Base-by-base conservation (phyloP, 2,888 invertebrate species). In the Coelopa pilipes region DNA sequence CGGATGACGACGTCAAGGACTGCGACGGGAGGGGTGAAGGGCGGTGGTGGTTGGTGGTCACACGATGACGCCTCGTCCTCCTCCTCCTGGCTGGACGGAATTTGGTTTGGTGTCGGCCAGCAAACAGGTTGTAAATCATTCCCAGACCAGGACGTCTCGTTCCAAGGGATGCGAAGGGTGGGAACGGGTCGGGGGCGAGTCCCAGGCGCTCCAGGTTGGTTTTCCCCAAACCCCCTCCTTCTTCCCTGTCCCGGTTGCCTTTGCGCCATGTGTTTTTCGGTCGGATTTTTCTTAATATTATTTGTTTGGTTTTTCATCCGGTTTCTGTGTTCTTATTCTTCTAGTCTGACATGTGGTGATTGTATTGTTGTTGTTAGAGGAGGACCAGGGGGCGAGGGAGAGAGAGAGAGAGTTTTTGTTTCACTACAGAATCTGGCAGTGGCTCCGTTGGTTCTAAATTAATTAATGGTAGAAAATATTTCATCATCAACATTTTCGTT, bases 91-190 rank as follows among this genome's bases (percentile, higher is more conserved):
- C 3, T 46, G 34, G 34, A 19, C 19, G 19, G 5, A 13, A 65
- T 17, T 46, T 13, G 12, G 45, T 34, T 19, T 45, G 65, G 34
- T 47, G 63, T 65, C n/a, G 34, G 65, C 19, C 46, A 65, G 65
- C 21, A 65, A 65, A 65, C 65, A 65, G 65, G 45, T 65, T 65
- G 65, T 65, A 65, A 65, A 65, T 65, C 65, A 65, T 59, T 59
- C 57, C 11, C 24, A 34, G 34, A 34, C 34, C 34, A 34, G 34
- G 34, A 34, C 7, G 34, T 34, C 34, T 34, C 24, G 12, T 59
- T 59, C 21, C 19, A 12, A 24, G 24, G 57, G 57, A 11, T 19
- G 17, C 13, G 57, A 53, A n/a, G 53, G 53, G n/a, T n/a, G 3
- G 13, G 49, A 13, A 49, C 53, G 13, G n/a, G 2, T 11, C 1